phyloP scores from a whole-genome alignment of 2,888 invertebrate genomes.

The Zygothrica quintamaculata region DNA sequence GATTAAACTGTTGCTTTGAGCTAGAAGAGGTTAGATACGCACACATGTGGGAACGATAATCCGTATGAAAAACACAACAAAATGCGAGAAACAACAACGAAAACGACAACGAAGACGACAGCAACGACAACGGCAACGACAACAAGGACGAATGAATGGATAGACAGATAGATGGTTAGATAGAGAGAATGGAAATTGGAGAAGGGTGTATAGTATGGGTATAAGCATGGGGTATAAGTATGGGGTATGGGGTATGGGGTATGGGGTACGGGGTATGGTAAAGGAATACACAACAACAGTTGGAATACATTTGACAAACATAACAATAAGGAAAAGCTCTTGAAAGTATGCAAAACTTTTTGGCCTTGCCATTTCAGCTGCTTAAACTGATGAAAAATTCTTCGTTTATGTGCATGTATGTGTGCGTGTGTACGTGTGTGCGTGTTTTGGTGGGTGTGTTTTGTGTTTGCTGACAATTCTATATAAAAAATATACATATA shows the following conservation, averaged over 20 bases:
- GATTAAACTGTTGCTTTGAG: constrained; percentile 59
- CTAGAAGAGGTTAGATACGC: constrained; percentile 16
- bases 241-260: too few species aligned
- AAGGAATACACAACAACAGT: neutral
- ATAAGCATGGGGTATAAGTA: too few species aligned
- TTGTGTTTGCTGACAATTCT: constrained; percentile 9
- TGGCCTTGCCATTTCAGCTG: constrained; percentile 55
- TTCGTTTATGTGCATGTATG: constrained; percentile 3
- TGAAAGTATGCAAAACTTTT: constrained; percentile 60
- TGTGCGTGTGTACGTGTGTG: constrained; percentile 8
- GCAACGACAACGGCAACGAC: too few species aligned
- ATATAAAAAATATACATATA: constrained; percentile 18
- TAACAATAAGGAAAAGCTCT: constrained; percentile 48
- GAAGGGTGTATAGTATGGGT: too few species aligned
- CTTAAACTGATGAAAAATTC: constrained; percentile 52
- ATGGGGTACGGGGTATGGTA: too few species aligned
- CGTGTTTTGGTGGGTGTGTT: neutral
- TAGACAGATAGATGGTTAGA: constrained; percentile 2
- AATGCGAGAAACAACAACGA: constrained; percentile 16
- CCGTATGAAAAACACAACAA: constrained; percentile 30
- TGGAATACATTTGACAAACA: constrained; percentile 45
- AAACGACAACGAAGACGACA: too few species aligned
- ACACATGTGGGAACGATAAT: constrained; percentile 49
- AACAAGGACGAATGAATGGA: neutral
- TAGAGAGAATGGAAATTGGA: constrained; percentile 5